A percentile compares a stretch with the other conserved stretches of the same genome.
Evolutionary conservation across 2,797 vertebrate species (phyloP).

Genomic region (Cuculus canorus): DNA sequence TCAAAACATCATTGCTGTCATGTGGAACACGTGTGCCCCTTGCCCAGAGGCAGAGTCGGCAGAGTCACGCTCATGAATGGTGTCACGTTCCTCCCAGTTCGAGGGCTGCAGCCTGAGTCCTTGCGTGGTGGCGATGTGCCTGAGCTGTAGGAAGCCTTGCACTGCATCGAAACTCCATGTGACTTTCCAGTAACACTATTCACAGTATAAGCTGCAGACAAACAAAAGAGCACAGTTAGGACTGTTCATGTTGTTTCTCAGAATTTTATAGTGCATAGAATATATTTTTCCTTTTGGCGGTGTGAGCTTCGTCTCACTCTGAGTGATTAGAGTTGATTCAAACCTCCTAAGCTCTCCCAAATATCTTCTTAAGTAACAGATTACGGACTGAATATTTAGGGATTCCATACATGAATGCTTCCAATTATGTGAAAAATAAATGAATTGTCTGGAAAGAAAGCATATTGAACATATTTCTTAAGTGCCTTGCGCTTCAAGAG

Average conservation of each 20-base stretch:
- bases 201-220: background rate
- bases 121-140: background rate
- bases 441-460: background rate
- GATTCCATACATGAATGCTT: background rate
- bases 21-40: accelerated
- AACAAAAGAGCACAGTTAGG: background rate
- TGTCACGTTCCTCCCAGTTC: background rate
- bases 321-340: background rate
- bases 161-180: background rate
- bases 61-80: accelerated
- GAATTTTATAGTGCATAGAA: background rate
- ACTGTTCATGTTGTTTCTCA: background rate
- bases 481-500: background rate
- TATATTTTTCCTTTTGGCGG: background rate
- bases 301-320: background rate
- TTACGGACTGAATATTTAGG: background rate
- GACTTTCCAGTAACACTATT: background rate
- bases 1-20: background rate
- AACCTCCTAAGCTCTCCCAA: background rate
- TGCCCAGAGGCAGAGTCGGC: background rate
- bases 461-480: background rate
- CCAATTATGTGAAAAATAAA: background rate
- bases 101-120: background rate
- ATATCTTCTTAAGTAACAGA: background rate
- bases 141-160: background rate